Base-by-base conservation (phyloP, 2,888 invertebrate species). In the Pseudococcus jackbeardsleyi region DNA sequence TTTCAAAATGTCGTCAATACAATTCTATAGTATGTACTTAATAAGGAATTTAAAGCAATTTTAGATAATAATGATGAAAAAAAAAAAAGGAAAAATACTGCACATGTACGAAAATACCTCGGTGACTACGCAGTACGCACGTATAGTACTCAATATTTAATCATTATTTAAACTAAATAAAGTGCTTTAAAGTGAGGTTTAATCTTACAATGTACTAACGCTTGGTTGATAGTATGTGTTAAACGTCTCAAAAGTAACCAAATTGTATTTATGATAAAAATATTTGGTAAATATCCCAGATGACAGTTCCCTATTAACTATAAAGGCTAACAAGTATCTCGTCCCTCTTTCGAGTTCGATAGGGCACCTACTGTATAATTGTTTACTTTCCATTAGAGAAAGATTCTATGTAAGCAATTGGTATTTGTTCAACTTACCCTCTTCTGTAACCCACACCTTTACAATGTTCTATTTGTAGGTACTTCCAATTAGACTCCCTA, bases 331-430 rank as follows among this genome's bases (percentile, higher is more conserved):
- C 86, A 86, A 86, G 86, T 86, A 86, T 64, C 33, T 68, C 68
- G 42, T 33, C 46, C 59, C 68, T 68, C 46, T 59, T 42, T 59
- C 68, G 42, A 85, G 85, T 54, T 85, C 54, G 46, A 68, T 86
- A 86, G 86, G 86, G 86, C 64, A 86, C 86, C 86, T 86, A 86
- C 86, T 68, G 86, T 86, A 86, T 86, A 86, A 86, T 86, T 86
- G 86, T 86, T 86, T 86, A 86, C 86, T 86, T 86, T 86, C 86
- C 86, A 86, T 86, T 86, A 86, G 86, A 86, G 86, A 86, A 86
- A 86, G 86, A 86, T 86, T 86, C 86, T 86, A 86, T 86, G 86
- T 86, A 86, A 86, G 64, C 86, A 86, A 86, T 86, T 86, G 86
- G 86, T 86, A 86, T 86, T 86, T 86, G 86, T 72, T 86, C 68